Evolutionary conservation across 1,140 invertebrate species (phyloP), one percentile per base, ranked within the genome.

Genomic region (Hermatobates lingyangjiaoensis): DNA sequence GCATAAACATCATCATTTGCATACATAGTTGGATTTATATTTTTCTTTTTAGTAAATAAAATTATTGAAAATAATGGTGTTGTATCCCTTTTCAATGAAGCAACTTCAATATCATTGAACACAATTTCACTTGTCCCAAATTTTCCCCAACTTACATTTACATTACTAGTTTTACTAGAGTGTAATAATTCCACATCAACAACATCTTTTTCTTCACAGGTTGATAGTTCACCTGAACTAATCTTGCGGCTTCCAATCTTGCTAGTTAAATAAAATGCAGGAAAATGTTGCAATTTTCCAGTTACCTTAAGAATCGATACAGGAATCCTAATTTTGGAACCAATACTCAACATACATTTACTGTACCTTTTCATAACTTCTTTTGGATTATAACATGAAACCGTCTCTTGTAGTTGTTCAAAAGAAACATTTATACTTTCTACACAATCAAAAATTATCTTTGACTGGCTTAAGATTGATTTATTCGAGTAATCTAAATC

Each of bases 381-480:
- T 30, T 55, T 55, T 38, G 51, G 48, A 25, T 48, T 39, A 47
- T 45, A 55, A 40, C 30, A 52, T 49, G 48, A 49, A 1, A 55
- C 7, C 10, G 51, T 45, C 27, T 48, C 49, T 52, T 51, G 50
- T 14, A 45, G 39, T 26, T 55, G 50, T 10, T 40, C 25, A 21
- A 55, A 52, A 47, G 21, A 26, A 18, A 55, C 21, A 12, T 55
- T 40, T 5, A 55, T 24, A 15, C 38, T 44, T 15, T 38, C 23
- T 21, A 55, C 27, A 3, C 44, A 12, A 1, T 27, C 26, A 12
- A 54, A 23, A 10, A 28, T 21, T 18, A 7, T 10, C 20, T 44
- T 18, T 7, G 40, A 12, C 7, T 52, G 20, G 20, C 25, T 27
- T 12, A 12, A 18, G n/a, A n/a, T 23, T 23, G 21, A 20, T 20